A percentile compares a stretch with the other conserved stretches of the same genome.
Conservation (phyloP, 2,888 invertebrate species). For the Monoplex corrugatus region DNA sequence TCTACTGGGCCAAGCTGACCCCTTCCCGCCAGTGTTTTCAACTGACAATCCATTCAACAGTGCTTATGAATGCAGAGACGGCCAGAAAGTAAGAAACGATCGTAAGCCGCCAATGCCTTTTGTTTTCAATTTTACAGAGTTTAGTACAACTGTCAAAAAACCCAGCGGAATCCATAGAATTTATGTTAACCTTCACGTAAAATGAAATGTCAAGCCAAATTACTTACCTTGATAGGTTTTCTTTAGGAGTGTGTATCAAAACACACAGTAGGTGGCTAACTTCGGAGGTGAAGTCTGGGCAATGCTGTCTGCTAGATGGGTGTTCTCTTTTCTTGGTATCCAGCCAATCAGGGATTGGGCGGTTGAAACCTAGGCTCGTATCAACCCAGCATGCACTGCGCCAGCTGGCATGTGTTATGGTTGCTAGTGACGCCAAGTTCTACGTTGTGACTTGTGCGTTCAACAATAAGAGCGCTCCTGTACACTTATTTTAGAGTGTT, state of each 20-base stretch:
- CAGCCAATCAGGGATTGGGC: not conserved
- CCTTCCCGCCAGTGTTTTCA: no score
- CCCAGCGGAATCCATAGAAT: no score
- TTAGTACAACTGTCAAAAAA: no score
- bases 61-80: no score
- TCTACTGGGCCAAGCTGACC: no score
- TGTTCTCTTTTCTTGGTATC: slow-evolving; percentile 21
- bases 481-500: not conserved
- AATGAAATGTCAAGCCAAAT: not conserved
- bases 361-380: slow-evolving; percentile 5
- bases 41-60: no score
- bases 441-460: not conserved
- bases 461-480: not conserved
- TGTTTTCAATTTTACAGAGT: no score
- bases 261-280: not conserved
- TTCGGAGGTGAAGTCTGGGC: not conserved
- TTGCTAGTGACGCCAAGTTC: not conserved
- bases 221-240: not conserved
- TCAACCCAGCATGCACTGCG: slow-evolving; percentile 24
- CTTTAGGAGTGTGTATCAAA: not conserved
- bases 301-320: slow-evolving; percentile 28
- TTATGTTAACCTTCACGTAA: not conserved
- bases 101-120: no score
- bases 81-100: no score
- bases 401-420: not conserved